Base-by-base conservation (phyloP, 2,113 vertebrate genomes). In the Menura novaehollandiae region DNA sequence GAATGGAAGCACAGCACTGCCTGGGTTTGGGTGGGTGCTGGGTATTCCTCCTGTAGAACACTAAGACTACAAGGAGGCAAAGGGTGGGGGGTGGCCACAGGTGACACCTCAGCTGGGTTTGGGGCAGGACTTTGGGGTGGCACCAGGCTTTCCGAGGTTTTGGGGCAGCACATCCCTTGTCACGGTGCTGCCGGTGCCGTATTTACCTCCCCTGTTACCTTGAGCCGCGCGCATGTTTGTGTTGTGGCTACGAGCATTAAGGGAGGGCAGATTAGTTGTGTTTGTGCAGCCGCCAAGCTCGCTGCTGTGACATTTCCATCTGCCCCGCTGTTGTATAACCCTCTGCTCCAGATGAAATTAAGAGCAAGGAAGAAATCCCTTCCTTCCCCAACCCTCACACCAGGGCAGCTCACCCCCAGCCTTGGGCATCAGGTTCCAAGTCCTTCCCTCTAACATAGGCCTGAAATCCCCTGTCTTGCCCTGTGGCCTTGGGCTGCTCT, bases 251-350 rank as follows among this genome's bases (percentile, higher is more conserved):
- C 7, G 4, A 86, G 85, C 82, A 58, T 21, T 56, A 56, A 91
- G 63, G 2, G 26, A 85, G 85, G 85, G 71, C 79, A 92, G 85
- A 93, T 93, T 7, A 83, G 58, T 30, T 63, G 83, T 81, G 83
- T 91, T 93, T 92, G 95, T 85, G 76, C 95, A 87, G 89, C 86
- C 92, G 77, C 89, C 89, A 81, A 8, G 86, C 83, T 69, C 1
- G 0, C 85, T 83, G 67, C 10, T 85, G 91, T 93, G 76, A 86
- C 89, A 43, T 83, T 93, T 84, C 93, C 80, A 92, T 89, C 86
- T 93, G 83, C 72, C 69, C 66, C 2, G 0, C 75, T 77, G 62
- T 67, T 88, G 67, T 77, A 51, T 92, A 94, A 94, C 71, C 27
- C 82, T 85, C 71, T 86, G 67, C 79, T 89, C 81, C 62, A 2